phyloP scores from a whole-genome alignment of 1,140 invertebrate genomes.

The Nasonia giraulti region DNA sequence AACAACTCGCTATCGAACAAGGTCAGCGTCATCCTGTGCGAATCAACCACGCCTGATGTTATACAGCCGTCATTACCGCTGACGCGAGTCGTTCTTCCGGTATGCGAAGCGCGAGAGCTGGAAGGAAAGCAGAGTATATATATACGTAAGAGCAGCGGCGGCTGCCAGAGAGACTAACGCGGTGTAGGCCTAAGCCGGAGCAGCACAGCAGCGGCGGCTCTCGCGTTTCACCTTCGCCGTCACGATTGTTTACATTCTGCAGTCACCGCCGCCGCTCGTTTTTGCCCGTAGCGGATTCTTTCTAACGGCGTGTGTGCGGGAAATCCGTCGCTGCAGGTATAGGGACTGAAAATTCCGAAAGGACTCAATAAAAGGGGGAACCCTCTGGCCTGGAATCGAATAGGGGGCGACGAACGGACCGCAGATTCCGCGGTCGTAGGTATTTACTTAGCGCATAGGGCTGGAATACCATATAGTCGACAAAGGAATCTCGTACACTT shows the following conservation, averaged over 20 bases:
- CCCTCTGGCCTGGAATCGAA: not conserved
- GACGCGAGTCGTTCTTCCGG: too few species aligned
- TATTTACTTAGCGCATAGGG: conserved; percentile 32
- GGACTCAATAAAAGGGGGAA: not conserved
- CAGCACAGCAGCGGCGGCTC: not conserved
- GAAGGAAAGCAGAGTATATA: conserved; percentile 6
- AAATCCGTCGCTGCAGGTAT: not conserved
- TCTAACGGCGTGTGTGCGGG: conserved; percentile 3
- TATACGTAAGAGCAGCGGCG: not conserved
- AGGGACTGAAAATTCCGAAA: conserved; percentile 17
- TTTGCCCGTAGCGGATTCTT: not conserved
- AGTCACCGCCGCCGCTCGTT: not conserved
- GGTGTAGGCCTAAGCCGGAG: not conserved
- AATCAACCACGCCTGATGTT: too few species aligned
- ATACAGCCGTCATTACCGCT: not conserved
- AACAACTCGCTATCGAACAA: not conserved
- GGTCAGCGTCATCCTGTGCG: not conserved
- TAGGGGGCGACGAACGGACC: not conserved
- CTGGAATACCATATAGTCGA: not conserved
- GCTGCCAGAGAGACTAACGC: not conserved
- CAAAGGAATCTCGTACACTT: conserved; percentile 25
- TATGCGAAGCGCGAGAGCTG: not conserved
- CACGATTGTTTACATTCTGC: conserved; percentile 24
- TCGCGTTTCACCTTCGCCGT: not conserved
- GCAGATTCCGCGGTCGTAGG: conserved; percentile 19